Percentiles rank a stretch among this genome's conserved stretches.
These are phyloP conservation scores for Notoglanidium macrostoma DNA, from an alignment of 2,797 vertebrate species.

Conservation along the genomic window DNA sequence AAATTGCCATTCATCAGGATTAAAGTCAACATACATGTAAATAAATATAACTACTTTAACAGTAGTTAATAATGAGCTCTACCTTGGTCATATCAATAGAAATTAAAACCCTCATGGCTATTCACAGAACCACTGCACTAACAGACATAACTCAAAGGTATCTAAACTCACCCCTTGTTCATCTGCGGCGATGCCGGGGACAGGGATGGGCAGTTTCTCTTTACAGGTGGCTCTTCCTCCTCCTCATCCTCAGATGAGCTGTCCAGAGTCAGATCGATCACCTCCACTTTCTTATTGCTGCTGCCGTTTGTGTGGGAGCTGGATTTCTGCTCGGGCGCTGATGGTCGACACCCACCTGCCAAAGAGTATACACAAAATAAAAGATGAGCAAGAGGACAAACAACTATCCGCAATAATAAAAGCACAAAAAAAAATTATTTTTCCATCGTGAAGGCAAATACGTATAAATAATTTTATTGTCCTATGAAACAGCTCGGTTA, in stretches of 20 bases:
- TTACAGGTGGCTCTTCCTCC: constrained; percentile 86
- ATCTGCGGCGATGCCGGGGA: constrained; percentile 87
- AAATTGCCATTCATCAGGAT: not conserved
- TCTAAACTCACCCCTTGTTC: constrained; percentile 85
- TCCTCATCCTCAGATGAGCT: constrained; percentile 96
- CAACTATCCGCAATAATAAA: not conserved
- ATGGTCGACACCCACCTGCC: constrained; percentile 76
- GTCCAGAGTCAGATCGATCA: constrained; percentile 95
- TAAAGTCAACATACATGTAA: not conserved
- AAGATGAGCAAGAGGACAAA: not conserved
- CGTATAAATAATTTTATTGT: not conserved
- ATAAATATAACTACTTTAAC: not conserved
- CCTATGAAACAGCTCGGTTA: not conserved
- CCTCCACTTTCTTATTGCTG: constrained; percentile 89
- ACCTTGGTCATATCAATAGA: not conserved
- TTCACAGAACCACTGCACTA: not conserved
- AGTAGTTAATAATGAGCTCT: not conserved
- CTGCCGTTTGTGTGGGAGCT: constrained; percentile 71
- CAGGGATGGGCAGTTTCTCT: constrained; percentile 89
- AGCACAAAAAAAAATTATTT: not conserved
- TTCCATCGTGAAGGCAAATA: not conserved
- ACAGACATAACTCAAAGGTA: not conserved
- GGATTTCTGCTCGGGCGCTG: constrained; percentile 81
- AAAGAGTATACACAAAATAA: not conserved
- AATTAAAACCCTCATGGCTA: not conserved